phyloP scores from a whole-genome alignment of 2,888 invertebrate genomes.

The Drosophila niveifrons region DNA sequence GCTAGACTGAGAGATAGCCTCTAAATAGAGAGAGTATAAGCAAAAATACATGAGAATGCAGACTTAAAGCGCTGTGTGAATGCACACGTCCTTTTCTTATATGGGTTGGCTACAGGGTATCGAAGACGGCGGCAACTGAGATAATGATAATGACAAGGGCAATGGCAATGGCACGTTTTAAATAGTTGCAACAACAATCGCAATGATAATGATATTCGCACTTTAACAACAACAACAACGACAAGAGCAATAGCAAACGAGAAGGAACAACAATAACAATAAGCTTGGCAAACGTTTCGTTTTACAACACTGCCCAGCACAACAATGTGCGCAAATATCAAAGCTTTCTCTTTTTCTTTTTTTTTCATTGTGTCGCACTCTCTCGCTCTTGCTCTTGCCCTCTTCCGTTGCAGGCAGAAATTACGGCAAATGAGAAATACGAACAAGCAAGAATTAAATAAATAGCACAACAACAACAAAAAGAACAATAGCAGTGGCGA shows the following conservation, averaged over 20 bases:
- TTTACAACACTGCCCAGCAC: constrained; percentile 22
- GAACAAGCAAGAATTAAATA: constrained; percentile 66
- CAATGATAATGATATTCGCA: constrained; percentile 21
- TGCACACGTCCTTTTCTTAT: background rate
- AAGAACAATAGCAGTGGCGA: background rate
- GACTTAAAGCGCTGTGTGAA: background rate
- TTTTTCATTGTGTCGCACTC: constrained; percentile 5
- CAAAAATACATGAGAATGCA: too few species aligned
- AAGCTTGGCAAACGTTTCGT: background rate
- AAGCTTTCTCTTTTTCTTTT: constrained; percentile 16
- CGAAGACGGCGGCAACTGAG: constrained; percentile 11
- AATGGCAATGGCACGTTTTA: constrained; percentile 20
- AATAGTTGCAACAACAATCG: constrained; percentile 27
- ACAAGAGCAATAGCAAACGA: background rate
- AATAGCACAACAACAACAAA: constrained; percentile 46
- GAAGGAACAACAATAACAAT: constrained; percentile 4
- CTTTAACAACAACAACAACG: constrained; percentile 19
- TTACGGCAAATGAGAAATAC: constrained; percentile 59
- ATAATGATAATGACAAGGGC: constrained; percentile 27
- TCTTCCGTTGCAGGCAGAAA: constrained; percentile 40
- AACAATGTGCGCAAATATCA: constrained; percentile 7
- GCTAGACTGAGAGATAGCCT: constrained; percentile 5
- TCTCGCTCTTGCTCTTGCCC: constrained; percentile 4
- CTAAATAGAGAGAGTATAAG: background rate
- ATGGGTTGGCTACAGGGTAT: constrained; percentile 10